phyloP scores from a whole-genome alignment of 2,113 vertebrate species.

The Boleophthalmus pectinirostris region DNA sequence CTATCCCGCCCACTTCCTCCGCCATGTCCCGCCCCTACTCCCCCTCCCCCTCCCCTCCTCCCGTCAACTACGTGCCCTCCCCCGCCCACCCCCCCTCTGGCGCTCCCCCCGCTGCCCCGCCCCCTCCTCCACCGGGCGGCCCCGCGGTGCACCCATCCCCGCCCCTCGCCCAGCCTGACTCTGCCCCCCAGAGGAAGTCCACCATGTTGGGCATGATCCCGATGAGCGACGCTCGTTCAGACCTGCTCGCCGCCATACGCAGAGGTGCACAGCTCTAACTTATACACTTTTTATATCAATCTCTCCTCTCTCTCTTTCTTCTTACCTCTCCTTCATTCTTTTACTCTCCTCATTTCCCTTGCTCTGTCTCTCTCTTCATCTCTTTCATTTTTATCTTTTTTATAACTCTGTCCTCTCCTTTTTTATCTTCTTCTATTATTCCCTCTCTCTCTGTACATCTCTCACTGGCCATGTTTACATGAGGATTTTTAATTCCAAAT shows the following conservation, averaged over 20 bases:
- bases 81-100: slow-evolving; percentile 73
- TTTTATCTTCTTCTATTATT: no score
- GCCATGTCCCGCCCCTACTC: slow-evolving; percentile 68
- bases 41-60: slow-evolving; percentile 80
- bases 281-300: no score
- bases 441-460: no score
- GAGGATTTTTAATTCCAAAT: no score
- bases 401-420: no score
- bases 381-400: no score
- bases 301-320: no score
- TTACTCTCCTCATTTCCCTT: no score
- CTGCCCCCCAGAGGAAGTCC: slow-evolving; percentile 75
- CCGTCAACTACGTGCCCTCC: slow-evolving; percentile 72
- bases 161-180: slow-evolving; percentile 65
- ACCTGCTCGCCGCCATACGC: slow-evolving; percentile 89
- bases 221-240: slow-evolving; percentile 91
- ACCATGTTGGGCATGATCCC: slow-evolving; percentile 82
- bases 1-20: slow-evolving; percentile 82
- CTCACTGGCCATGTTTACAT: no score
- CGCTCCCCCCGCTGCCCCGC: slow-evolving; percentile 64
- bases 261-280: slow-evolving; percentile 77
- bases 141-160: slow-evolving; percentile 65
- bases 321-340: no score
- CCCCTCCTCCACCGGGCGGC: slow-evolving; percentile 45
- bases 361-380: no score